Evolutionary conservation across 2,797 vertebrate genomes (phyloP).

Genomic region (Labeo calbasu): DNA sequence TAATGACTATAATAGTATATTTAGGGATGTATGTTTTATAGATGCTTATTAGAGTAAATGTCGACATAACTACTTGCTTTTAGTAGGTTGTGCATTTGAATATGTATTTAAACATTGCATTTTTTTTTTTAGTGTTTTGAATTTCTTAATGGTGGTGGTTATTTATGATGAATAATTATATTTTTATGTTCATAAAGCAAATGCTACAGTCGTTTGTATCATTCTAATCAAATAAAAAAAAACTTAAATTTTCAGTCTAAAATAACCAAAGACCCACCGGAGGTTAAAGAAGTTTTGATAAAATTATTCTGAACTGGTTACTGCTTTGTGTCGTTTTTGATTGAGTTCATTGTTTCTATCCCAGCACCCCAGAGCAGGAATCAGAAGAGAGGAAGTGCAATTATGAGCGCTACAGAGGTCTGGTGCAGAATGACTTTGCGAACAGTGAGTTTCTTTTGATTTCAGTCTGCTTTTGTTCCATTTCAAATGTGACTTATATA

Average conservation of each 20-base stretch:
- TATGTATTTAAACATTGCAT: not conserved
- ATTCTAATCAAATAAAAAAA: not conserved
- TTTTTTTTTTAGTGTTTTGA: not conserved
- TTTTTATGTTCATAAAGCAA: not conserved
- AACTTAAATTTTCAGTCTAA: not conserved
- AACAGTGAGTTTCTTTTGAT: slow-evolving; percentile 84
- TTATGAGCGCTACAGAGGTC: slow-evolving; percentile 93
- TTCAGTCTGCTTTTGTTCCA: not conserved
- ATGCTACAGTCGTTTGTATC: not conserved
- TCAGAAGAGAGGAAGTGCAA: slow-evolving; percentile 94
- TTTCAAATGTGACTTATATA: slow-evolving; percentile 15
- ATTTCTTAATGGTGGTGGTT: not conserved
- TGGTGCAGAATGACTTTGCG: slow-evolving; percentile 97
- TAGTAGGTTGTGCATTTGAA: not conserved
- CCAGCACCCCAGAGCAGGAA: slow-evolving; percentile 89
- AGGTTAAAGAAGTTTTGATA: not conserved
- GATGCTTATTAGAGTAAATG: not conserved
- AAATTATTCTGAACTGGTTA: not conserved
- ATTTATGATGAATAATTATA: not conserved
- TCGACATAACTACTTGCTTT: not conserved
- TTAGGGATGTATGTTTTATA: not conserved
- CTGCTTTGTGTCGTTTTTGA: not conserved
- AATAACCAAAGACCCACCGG: not conserved
- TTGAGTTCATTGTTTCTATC: slow-evolving; percentile 29
- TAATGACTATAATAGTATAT: not conserved